phyloP scores from a whole-genome alignment of 2,888 invertebrate genomes.

The Pammene aurita region DNA sequence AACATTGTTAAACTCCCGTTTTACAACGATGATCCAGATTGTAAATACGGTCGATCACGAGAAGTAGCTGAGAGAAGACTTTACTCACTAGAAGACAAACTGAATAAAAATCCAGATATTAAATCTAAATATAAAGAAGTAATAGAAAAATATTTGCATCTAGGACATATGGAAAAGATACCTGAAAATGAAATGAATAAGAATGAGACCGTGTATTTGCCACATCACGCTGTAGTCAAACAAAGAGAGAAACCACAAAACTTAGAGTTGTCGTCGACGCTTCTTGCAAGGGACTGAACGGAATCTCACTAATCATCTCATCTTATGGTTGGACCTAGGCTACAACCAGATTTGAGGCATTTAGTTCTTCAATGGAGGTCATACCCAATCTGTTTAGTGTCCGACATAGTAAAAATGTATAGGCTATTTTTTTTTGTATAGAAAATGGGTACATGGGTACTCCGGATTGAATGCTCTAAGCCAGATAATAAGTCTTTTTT shows the following conservation, averaged over 20 bases:
- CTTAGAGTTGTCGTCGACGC: no score
- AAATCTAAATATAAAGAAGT: slow-evolving; percentile 11
- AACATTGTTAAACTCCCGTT: background rate
- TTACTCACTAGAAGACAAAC: slow-evolving; percentile 16
- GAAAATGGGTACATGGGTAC: no score
- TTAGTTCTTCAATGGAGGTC: background rate
- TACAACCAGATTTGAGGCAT: slow-evolving; percentile 13
- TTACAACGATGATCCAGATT: background rate
- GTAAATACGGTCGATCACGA: background rate
- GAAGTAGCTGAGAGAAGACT: background rate
- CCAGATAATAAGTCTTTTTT: no score
- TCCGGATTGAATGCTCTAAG: no score
- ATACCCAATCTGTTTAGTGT: background rate
- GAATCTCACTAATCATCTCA: slow-evolving; percentile 3
- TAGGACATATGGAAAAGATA: slow-evolving; percentile 6
- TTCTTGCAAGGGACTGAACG: background rate
- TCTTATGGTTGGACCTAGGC: no score
- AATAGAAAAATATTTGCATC: slow-evolving; percentile 14
- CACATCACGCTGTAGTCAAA: background rate
- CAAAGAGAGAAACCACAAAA: background rate
- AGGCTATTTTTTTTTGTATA: no score
- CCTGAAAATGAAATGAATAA: slow-evolving; percentile 12
- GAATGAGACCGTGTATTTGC: no score
- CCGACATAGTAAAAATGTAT: background rate
- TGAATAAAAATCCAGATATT: slow-evolving; percentile 27